Conservation (phyloP, 2,797 vertebrate species). For the Pogonophryne albipinna region DNA sequence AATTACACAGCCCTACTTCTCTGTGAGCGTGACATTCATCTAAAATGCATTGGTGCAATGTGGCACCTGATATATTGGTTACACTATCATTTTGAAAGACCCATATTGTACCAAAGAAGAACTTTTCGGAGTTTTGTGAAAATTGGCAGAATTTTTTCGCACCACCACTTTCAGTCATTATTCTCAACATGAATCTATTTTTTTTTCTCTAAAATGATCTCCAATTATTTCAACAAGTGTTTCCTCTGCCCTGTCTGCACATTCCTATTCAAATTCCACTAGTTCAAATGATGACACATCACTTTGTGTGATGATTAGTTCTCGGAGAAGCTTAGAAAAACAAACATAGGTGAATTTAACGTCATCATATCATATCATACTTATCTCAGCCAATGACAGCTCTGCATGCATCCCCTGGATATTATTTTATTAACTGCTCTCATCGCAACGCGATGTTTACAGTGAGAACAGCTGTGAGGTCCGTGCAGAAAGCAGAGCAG, state of each 20-base stretch:
- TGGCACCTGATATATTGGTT: conserved; percentile 10
- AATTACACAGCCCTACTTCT: too few species aligned
- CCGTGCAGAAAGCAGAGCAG: too few species aligned
- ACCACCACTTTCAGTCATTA: neutral
- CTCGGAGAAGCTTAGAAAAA: conserved; percentile 30
- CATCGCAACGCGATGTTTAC: too few species aligned
- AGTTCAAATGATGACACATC: conserved; percentile 4
- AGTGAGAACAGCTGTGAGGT: too few species aligned
- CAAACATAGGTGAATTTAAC: conserved; percentile 10
- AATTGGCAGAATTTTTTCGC: neutral
- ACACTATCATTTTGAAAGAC: conserved; percentile 34
- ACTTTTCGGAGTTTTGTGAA: neutral
- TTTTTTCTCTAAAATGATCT: neutral
- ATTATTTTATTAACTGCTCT: too few species aligned
- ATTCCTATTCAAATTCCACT: neutral
- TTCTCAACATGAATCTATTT: neutral
- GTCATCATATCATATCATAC: too few species aligned
- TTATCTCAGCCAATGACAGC: too few species aligned
- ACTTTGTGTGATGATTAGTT: conserved; percentile 5
- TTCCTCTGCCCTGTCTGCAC: neutral
- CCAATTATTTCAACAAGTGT: neutral
- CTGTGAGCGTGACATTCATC: too few species aligned
- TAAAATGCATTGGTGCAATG: neutral
- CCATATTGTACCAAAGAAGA: neutral
- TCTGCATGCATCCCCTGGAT: too few species aligned